Evolutionary conservation across 2,797 vertebrate species (phyloP), one percentile per base, ranked within the genome.

Genomic region (Lithobates sylvaticus): DNA sequence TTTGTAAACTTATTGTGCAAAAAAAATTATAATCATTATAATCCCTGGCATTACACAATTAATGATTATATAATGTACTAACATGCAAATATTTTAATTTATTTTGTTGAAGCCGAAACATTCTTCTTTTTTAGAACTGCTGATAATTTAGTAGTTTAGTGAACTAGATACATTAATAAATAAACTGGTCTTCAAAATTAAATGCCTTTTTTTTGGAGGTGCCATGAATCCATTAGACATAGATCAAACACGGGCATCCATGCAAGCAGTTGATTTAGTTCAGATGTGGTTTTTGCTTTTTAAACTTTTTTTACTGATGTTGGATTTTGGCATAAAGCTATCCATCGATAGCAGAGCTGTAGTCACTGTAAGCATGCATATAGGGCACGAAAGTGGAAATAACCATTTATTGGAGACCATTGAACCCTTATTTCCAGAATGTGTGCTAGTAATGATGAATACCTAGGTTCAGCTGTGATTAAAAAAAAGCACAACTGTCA

Each of bases 221-320:
- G 73, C 76, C 64, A 34, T 74, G 68, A 65, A 86, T 81, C 84
- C 71, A 71, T 81, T 81, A 76, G 73, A 44, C 73, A 71, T 75
- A 72, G 84, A 86, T 82, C 78, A 86, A 86, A 85, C 84, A 85
- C 15, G 78, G 78, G 65, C 72, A 80, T 76, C 73, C 47, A 18
- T 76, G 78, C 44, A 44, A 86, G 71, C 32, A 32, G 47, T 76
- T 86, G 72, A 86, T 86, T 76, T 76, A 74, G 78, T 82, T 86
- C 84, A 81, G 84, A 72, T 86, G 78, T 34, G 50, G 58, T 70
- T 74, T 81, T 73, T 86, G 32, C 73, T 47, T 67, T 81, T 73
- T 80, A 69, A 21, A 81, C 16, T 54, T 76, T 76, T 74, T 75
- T 27, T 39, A 75, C 78, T 81, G 67, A 81, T 81, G 72, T 76